These are phyloP conservation scores for Caenorhabditis sinica DNA, from an alignment of 2,888 invertebrate genomes.

Conservation along the genomic window DNA sequence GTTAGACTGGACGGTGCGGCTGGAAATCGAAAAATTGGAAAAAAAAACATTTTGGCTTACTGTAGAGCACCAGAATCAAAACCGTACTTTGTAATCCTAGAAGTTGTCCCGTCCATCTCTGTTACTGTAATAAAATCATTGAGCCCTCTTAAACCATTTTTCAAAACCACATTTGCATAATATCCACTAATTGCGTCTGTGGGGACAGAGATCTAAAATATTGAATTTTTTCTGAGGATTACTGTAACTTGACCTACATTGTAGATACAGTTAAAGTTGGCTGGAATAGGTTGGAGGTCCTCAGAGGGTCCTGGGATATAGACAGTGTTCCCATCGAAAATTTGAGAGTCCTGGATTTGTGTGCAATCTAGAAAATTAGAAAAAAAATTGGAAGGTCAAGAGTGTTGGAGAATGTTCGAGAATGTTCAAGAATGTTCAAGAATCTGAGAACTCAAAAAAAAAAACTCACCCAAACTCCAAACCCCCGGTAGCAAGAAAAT, in stretches of 20 bases:
- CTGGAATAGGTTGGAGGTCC: background rate
- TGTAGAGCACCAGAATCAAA: too few relatives aligned
- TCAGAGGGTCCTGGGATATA: background rate
- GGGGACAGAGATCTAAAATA: background rate
- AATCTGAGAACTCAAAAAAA: too few relatives aligned
- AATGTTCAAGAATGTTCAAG: too few relatives aligned
- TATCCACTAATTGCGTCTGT: background rate
- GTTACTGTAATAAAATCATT: background rate
- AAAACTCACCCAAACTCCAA: too few relatives aligned
- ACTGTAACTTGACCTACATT: too few relatives aligned
- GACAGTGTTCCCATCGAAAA: background rate
- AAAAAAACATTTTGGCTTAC: background rate
- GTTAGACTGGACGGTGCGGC: background rate
- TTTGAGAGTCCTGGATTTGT: background rate
- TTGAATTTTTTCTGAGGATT: background rate
- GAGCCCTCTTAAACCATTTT: background rate
- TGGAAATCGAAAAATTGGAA: background rate
- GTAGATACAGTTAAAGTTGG: conserved; percentile 13
- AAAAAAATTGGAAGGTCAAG: too few relatives aligned
- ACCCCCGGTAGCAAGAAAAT: too few relatives aligned
- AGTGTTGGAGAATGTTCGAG: too few relatives aligned
- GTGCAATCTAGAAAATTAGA: background rate
- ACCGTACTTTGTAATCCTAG: background rate
- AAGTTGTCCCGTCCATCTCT: background rate
- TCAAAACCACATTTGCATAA: background rate